Base-by-base conservation (phyloP, 2,888 invertebrate species). In the Rhingia rostrata region DNA sequence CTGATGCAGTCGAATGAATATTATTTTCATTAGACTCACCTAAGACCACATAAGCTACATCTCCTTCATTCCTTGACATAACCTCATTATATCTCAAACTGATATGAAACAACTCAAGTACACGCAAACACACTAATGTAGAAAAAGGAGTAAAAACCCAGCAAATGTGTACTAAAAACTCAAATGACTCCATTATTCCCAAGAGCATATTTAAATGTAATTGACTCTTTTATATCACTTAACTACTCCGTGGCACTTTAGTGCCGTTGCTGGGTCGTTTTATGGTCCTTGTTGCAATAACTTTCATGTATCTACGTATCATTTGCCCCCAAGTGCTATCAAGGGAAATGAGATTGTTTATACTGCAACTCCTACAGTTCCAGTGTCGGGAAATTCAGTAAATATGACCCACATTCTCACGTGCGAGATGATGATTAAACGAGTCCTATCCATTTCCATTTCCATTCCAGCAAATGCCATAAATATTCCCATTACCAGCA, bases 161-260 rank as follows among this genome's bases (percentile, higher is more conserved):
- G 22, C 47, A 47, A 47, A 10, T 30, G 30, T 12, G 43, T 22
- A 73, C 56, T 69, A 47, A 69, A 22, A 69, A 69, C 32, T 64
- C 60, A 6, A 56, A 73, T 39, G 73, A 47, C 63, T 73, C 56
- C 47, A 73, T 64, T 47, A 73, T 43, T 54, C 73, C 73, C 63
- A 4, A 53, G 64, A 56, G 56, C 0, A 37, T 54, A 47, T 73
- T 64, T 56, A 51, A 41, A 54, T 58, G 66, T 51, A 74, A 74
- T 58, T 66, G 70, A 41, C 70, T 51, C 60, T 37, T 70, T 70
- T 49, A 58, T 51, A 66, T 41, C 56, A 49, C 64, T 58, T 58
- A 64, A 66, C 64, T 49, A 47, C 47, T 22, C 32, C 30, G 4
- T 12, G 64, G 41, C 56, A 58, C 74, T 74, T 74, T 22, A 58